Percentiles rank a stretch among this genome's conserved stretches.
Evolutionary conservation across 2,888 invertebrate genomes (phyloP).

Genomic region (Prionchulus punctatus): DNA sequence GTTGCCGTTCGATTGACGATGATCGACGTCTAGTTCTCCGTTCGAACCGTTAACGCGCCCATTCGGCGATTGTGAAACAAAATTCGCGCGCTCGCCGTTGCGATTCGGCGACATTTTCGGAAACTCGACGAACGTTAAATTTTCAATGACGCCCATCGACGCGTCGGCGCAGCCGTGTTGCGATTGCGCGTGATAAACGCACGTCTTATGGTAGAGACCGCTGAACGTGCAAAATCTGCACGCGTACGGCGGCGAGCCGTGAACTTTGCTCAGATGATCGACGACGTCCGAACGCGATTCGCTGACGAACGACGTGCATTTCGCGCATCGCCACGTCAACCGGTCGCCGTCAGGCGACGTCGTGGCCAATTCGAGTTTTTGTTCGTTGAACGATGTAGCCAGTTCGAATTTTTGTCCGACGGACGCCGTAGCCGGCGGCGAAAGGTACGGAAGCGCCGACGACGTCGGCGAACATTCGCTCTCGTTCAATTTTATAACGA

Average conservation of each 20-base stretch:
- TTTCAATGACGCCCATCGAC: background rate
- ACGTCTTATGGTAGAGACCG: slow-evolving; percentile 3
- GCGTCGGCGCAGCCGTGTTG: background rate
- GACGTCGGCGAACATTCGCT: background rate
- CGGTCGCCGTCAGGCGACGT: background rate
- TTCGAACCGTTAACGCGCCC: background rate
- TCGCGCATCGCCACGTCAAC: background rate
- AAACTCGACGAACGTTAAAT: background rate
- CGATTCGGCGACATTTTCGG: background rate
- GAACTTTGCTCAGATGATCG: slow-evolving; percentile 1
- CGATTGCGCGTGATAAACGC: slow-evolving; percentile 6
- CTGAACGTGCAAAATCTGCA: slow-evolving; percentile 8
- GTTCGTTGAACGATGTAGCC: background rate
- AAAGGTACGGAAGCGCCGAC: background rate
- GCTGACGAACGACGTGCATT: background rate
- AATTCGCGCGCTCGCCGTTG: too few species aligned
- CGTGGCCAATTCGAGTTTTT: background rate
- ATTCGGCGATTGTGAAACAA: background rate
- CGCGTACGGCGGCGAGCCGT: slow-evolving; percentile 1
- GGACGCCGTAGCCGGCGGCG: background rate
- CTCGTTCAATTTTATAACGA: slow-evolving; percentile 3
- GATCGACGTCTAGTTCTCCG: background rate
- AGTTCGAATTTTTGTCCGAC: background rate
- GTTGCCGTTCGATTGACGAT: background rate
- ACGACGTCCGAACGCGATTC: background rate